Evolutionary conservation across 2,113 vertebrate genomes (phyloP).

Genomic region (Sarotherodon lohbergeri): DNA sequence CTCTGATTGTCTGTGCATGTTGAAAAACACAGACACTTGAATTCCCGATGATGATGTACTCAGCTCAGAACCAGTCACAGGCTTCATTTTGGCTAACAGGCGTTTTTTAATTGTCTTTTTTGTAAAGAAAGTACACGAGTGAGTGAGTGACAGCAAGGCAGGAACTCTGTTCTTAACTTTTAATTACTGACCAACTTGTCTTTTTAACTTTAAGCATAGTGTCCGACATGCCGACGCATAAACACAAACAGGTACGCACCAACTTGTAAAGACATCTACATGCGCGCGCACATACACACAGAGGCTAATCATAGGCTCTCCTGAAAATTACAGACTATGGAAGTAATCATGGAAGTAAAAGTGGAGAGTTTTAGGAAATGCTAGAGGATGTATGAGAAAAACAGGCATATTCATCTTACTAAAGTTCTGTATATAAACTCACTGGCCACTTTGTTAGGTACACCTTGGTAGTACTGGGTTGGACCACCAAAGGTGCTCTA

Average conservation of each 20-base stretch:
- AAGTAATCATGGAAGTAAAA: constrained; percentile 31
- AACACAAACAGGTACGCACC: not conserved
- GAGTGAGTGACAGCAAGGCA: constrained; percentile 1
- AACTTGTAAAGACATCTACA: not conserved
- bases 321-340: constrained; percentile 56
- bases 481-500: not conserved
- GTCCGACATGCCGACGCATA: constrained; percentile 3
- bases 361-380: constrained; percentile 22
- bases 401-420: not conserved
- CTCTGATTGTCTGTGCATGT: not conserved
- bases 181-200: constrained; percentile 34
- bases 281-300: not conserved
- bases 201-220: constrained; percentile 24
- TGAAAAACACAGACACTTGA: not conserved
- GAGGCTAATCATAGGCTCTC: constrained; percentile 47
- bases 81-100: not conserved
- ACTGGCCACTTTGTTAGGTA: not conserved
- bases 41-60: not conserved
- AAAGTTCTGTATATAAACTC: not conserved
- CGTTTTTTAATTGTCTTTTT: not conserved
- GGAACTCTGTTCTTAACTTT: not conserved
- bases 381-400: not conserved
- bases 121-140: not conserved
- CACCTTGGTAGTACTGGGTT: not conserved
- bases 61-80: not conserved